Conservation (phyloP, 2,113 vertebrate genomes). For the Hepsetus odoe region DNA sequence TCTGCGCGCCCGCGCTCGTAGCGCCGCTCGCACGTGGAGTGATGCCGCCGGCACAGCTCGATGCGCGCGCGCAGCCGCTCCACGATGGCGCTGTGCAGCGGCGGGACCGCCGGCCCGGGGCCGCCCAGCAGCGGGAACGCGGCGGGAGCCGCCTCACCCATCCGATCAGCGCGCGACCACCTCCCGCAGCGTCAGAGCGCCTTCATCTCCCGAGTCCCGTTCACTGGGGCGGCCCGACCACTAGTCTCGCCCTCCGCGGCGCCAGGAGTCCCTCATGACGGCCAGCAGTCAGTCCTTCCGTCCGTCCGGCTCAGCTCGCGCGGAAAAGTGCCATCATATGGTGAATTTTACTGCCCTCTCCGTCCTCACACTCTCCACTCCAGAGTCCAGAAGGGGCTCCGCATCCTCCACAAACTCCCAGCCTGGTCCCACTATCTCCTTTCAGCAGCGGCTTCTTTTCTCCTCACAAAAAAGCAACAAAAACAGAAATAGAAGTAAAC, state of each 20-base stretch:
- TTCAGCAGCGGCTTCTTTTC: accelerated
- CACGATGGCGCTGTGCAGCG: constrained; percentile 92
- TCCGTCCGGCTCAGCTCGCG: too few relatives aligned
- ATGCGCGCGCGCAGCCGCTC: constrained; percentile 92
- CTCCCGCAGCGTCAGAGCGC: background rate
- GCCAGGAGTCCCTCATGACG: too few relatives aligned
- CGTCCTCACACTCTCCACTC: background rate
- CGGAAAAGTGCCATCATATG: background rate
- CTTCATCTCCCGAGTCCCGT: background rate
- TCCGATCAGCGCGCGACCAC: too few relatives aligned
- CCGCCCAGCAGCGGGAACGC: constrained; percentile 76
- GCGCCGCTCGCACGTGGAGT: constrained; percentile 91
- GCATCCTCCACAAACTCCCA: background rate
- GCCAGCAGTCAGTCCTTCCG: too few relatives aligned
- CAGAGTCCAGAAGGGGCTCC: background rate
- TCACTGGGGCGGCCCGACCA: too few relatives aligned
- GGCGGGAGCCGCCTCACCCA: constrained; percentile 87
- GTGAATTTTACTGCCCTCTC: background rate
- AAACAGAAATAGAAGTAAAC: too few relatives aligned
- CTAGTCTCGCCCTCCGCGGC: too few relatives aligned
- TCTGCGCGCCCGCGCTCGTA: constrained; percentile 88
- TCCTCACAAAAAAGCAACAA: background rate
- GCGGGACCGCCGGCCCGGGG: constrained; percentile 75
- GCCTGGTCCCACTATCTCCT: background rate
- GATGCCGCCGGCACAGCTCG: constrained; percentile 90